Percentiles rank a stretch among this genome's conserved stretches.
Evolutionary conservation across 2,888 invertebrate genomes (phyloP).

Genomic region (Chrysolina oricalcia): DNA sequence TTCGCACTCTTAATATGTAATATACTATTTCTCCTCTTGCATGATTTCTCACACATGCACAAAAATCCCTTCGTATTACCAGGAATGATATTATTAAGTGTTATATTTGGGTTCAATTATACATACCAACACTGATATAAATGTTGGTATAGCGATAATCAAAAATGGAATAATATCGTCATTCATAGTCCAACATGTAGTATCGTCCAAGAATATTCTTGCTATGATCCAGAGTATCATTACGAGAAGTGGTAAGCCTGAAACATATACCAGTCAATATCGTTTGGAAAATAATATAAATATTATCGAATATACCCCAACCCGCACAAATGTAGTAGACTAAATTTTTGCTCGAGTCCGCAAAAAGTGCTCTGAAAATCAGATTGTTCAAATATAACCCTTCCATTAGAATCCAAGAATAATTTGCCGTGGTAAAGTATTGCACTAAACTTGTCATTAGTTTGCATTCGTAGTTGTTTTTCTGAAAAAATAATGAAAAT

Average conservation of each 20-base stretch:
- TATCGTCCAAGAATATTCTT: slow-evolving; percentile 75
- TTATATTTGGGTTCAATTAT: slow-evolving; percentile 74
- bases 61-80: no score
- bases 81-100: no score
- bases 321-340: slow-evolving; percentile 77
- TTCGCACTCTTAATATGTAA: no score
- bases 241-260: slow-evolving; percentile 77
- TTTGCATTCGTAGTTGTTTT: slow-evolving; percentile 80
- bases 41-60: no score
- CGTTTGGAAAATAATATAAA: background rate
- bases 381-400: slow-evolving; percentile 82
- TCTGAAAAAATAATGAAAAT: slow-evolving; percentile 57
- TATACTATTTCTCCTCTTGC: no score
- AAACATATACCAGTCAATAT: slow-evolving; percentile 47
- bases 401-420: slow-evolving; percentile 83
- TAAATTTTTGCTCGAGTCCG: slow-evolving; percentile 77
- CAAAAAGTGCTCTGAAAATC: slow-evolving; percentile 79
- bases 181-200: slow-evolving; percentile 79
- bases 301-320: slow-evolving; percentile 75
- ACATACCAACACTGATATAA: slow-evolving; percentile 77
- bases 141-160: slow-evolving; percentile 77
- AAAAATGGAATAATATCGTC: slow-evolving; percentile 73
- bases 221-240: slow-evolving; percentile 77
- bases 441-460: slow-evolving; percentile 78
- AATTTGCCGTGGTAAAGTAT: slow-evolving; percentile 80